Evolutionary conservation across 1,140 invertebrate species (phyloP).

Genomic region (Eurosta solidaginis): DNA sequence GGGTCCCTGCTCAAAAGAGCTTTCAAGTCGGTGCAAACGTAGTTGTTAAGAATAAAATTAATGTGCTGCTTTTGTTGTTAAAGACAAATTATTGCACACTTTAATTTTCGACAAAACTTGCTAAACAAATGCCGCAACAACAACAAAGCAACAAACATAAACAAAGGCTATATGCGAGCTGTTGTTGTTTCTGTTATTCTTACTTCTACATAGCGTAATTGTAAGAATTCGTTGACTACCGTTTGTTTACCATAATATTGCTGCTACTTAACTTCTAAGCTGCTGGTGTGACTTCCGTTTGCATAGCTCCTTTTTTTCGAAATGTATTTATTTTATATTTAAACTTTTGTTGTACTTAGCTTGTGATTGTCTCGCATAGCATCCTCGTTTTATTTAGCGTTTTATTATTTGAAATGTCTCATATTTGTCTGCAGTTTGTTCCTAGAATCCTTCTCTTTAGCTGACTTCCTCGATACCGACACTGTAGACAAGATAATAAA

Average conservation of each 20-base stretch:
- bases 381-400: background rate
- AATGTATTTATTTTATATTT: background rate
- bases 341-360: no score
- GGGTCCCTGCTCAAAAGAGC: no score
- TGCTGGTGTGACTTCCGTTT: background rate
- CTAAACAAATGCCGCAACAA: background rate
- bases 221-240: background rate
- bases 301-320: background rate
- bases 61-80: constrained; percentile 25
- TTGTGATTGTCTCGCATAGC: background rate
- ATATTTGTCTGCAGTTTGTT: background rate
- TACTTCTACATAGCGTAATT: background rate
- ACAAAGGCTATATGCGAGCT: background rate
- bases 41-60: constrained; percentile 22
- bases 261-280: background rate
- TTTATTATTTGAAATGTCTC: background rate
- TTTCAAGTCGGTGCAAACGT: background rate
- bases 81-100: constrained; percentile 34
- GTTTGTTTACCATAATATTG: background rate
- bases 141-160: background rate
- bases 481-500: background rate
- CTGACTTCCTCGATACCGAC: background rate
- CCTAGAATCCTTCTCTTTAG: background rate
- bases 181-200: background rate
- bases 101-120: constrained; percentile 8